Conservation (phyloP, 2,797 vertebrate genomes). For the Triplophysa bombifrons region DNA sequence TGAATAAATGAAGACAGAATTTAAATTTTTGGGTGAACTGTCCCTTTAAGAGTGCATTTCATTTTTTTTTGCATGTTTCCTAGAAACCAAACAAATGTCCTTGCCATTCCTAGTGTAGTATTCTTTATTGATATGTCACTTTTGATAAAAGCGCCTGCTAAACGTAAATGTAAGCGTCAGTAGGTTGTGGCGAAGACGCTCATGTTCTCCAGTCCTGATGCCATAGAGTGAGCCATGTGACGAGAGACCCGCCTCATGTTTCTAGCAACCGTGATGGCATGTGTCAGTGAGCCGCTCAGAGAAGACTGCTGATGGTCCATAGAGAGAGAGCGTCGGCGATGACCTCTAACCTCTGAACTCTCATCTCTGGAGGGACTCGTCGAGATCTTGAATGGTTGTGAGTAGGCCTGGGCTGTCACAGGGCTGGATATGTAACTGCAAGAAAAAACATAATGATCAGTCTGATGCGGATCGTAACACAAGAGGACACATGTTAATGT, state of each 20-base stretch:
- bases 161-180: slow-evolving; percentile 60
- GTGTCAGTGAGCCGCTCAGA: slow-evolving; percentile 73
- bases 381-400: slow-evolving; percentile 52
- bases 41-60: neutral
- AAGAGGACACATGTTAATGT: neutral
- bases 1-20: too few species aligned
- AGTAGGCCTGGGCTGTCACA: slow-evolving; percentile 47
- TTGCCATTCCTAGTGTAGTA: neutral
- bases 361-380: slow-evolving; percentile 43
- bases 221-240: slow-evolving; percentile 78
- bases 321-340: slow-evolving; percentile 53
- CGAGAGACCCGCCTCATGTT: slow-evolving; percentile 73
- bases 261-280: slow-evolving; percentile 77
- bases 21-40: too few species aligned
- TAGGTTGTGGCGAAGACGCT: slow-evolving; percentile 69
- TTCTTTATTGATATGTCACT: neutral
- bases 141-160: neutral
- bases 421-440: slow-evolving; percentile 59
- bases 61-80: neutral
- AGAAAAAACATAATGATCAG: slow-evolving; percentile 3
- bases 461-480: neutral
- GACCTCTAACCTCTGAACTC: slow-evolving; percentile 2
- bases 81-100: neutral
- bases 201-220: slow-evolving; percentile 70
- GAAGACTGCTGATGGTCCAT: slow-evolving; percentile 52